phyloP scores from a whole-genome alignment of 2,113 vertebrate genomes.

The Diadophis punctatus region DNA sequence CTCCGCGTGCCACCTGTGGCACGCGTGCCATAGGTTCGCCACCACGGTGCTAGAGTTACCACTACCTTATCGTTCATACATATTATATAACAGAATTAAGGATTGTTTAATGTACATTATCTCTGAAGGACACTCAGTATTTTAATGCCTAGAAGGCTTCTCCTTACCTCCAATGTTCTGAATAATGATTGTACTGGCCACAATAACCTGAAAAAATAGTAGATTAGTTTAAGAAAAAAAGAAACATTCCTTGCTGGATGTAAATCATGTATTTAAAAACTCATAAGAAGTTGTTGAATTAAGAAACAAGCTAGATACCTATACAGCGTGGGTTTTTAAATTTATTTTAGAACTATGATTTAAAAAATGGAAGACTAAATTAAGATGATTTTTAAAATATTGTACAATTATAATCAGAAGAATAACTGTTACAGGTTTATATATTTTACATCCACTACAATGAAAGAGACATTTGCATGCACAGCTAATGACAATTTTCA shows the following conservation, averaged over 20 bases:
- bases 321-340: not conserved
- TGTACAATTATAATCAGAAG: too few relatives aligned
- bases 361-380: not conserved
- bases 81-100: not conserved
- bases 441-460: not conserved
- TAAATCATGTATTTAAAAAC: slow-evolving; percentile 39
- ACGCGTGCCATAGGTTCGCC: too few relatives aligned
- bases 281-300: slow-evolving; percentile 15
- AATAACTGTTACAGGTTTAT: not conserved
- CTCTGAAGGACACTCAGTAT: not conserved
- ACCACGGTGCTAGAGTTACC: not conserved
- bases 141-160: not conserved
- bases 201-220: slow-evolving; percentile 76
- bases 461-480: not conserved
- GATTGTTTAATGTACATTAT: not conserved
- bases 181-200: slow-evolving; percentile 84
- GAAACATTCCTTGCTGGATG: not conserved
- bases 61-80: not conserved
- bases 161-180: slow-evolving; percentile 95
- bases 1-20: too few relatives aligned
- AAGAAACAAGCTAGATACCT: slow-evolving; percentile 15
- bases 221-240: slow-evolving; percentile 44
- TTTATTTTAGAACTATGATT: not conserved
- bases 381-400: not conserved
- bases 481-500: not conserved